These are phyloP conservation scores for Steatornis caripensis DNA, from an alignment of 2,113 vertebrate genomes.

Conservation along the genomic window DNA sequence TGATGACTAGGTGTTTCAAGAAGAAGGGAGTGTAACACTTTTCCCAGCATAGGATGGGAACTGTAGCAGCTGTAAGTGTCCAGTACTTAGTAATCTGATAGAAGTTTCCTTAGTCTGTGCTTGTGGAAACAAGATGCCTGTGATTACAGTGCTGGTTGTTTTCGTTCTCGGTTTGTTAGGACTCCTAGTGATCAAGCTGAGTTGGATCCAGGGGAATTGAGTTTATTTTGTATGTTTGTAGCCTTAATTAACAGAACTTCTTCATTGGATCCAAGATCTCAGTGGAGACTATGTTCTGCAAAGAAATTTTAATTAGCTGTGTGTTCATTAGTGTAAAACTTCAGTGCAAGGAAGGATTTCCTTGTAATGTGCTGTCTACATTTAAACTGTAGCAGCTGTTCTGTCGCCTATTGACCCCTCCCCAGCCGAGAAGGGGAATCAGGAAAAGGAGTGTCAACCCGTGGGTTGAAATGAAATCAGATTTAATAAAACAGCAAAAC, in stretches of 20 bases:
- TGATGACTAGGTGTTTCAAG: neutral
- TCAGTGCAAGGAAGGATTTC: neutral
- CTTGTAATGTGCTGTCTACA: neutral
- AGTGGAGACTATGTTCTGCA: neutral
- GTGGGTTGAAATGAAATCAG: too few species aligned
- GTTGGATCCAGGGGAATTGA: neutral
- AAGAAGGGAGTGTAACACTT: neutral
- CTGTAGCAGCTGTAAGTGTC: neutral
- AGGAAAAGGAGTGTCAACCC: too few species aligned
- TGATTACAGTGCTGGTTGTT: neutral
- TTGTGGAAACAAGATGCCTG: neutral
- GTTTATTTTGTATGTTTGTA: neutral
- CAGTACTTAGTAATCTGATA: neutral
- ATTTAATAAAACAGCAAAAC: too few species aligned
- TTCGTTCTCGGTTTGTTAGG: neutral
- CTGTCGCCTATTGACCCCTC: too few species aligned
- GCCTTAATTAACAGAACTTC: neutral
- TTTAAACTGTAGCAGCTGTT: too few species aligned
- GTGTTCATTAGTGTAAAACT: neutral
- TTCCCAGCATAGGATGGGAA: neutral
- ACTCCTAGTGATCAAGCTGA: neutral
- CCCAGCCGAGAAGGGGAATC: too few species aligned
- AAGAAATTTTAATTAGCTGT: neutral
- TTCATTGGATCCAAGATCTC: neutral
- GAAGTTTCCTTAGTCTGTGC: neutral